phyloP scores from a whole-genome alignment of 2,888 invertebrate genomes.

The Noctua fimbriata region DNA sequence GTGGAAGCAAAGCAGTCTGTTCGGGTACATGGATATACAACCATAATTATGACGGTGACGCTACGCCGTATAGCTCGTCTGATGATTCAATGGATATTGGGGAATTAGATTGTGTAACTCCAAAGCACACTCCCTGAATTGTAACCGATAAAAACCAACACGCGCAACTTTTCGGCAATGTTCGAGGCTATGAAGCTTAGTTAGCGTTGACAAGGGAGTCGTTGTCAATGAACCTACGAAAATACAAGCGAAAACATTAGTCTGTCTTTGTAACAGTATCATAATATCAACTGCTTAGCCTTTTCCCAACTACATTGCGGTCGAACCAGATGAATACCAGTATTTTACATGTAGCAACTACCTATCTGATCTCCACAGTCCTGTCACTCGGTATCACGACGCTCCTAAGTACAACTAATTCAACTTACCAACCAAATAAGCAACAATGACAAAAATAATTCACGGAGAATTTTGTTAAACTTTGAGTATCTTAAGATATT shows the following conservation, averaged over 20 bases:
- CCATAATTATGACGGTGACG: too few relatives aligned
- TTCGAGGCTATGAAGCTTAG: too few relatives aligned
- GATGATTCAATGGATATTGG: too few relatives aligned
- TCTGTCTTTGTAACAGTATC: background rate
- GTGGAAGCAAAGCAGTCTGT: background rate
- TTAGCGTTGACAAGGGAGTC: too few relatives aligned
- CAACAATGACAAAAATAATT: background rate
- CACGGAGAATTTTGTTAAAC: background rate
- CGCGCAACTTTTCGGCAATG: too few relatives aligned
- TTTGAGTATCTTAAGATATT: background rate
- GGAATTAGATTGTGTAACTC: too few relatives aligned
- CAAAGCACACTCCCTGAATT: too few relatives aligned
- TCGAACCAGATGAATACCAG: background rate
- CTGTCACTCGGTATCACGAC: background rate
- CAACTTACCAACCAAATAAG: background rate
- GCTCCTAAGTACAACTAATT: too few relatives aligned
- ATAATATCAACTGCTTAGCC: background rate
- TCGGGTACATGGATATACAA: background rate
- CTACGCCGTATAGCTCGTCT: too few relatives aligned
- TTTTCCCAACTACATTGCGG: too few relatives aligned
- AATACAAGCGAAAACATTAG: background rate
- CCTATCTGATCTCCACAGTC: background rate
- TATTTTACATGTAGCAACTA: background rate
- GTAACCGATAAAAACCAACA: too few relatives aligned
- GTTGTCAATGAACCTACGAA: too few relatives aligned